Evolutionary conservation across 1,140 invertebrate genomes (phyloP).

Genomic region (Drosophila tropicalis): DNA sequence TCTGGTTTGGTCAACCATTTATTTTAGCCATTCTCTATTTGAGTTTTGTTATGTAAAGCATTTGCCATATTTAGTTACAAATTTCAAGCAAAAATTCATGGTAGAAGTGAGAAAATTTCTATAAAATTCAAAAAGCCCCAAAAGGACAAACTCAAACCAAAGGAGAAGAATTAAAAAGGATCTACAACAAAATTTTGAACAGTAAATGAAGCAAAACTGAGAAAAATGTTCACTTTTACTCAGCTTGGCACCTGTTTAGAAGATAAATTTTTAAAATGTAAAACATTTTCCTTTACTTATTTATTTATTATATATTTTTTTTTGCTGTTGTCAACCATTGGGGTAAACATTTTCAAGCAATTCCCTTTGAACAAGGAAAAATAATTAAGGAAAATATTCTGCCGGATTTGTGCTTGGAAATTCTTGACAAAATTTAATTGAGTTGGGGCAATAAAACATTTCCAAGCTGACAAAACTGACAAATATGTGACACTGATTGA

Average conservation of each 20-base stretch:
- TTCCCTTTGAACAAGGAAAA: constrained; percentile 33
- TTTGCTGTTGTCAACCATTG: constrained; percentile 38
- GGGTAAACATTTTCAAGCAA: constrained; percentile 24
- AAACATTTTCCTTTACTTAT: background rate
- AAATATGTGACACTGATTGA: constrained; percentile 71
- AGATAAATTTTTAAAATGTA: background rate
- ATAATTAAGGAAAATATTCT: constrained; percentile 70
- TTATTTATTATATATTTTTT: constrained; percentile 6
- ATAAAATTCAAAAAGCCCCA: background rate
- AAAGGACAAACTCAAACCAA: background rate
- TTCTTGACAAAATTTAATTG: constrained; percentile 1
- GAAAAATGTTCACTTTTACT: background rate
- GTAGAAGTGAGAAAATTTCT: background rate
- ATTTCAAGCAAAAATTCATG: background rate
- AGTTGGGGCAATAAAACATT: constrained; percentile 57
- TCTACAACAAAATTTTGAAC: background rate
- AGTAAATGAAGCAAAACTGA: background rate
- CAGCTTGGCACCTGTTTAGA: background rate
- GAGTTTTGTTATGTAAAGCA: background rate
- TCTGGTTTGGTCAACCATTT: background rate
- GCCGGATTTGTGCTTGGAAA: constrained; percentile 17
- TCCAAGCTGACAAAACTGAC: constrained; percentile 59
- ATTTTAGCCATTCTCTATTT: background rate
- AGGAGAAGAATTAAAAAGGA: background rate
- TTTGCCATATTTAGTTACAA: background rate